Base-by-base conservation (phyloP, 2,797 vertebrate species). In the Parauchenoglanis ngamensis region DNA sequence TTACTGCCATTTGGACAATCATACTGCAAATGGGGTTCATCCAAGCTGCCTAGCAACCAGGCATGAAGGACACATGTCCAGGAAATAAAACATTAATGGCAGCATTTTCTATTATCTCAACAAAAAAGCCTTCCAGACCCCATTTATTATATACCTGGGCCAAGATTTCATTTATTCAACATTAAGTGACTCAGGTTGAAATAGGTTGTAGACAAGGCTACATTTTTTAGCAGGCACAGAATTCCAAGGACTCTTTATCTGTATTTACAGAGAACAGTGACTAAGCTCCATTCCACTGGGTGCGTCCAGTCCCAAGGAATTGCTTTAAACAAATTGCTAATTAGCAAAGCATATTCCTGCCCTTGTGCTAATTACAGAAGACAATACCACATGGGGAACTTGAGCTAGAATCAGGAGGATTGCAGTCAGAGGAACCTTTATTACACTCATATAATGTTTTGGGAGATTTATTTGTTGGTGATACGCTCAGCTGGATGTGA, bases 31-130 rank as follows among this genome's bases (percentile, higher is more conserved):
- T n/a, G 25, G 35, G 59, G 31, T 77, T 88, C 91, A 89, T 89
- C 88, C 90, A 87, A 7, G 90, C 91, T 94, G 91, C 93, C 89
- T 92, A 91, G 92, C 92, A 94, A 94, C 93, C 77, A 15, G 68
- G 91, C 91, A 92, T 94, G 90, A 93, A 92, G 91, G 91, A 89
- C 89, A 91, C 31, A 54, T 54, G 67, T 80, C 80, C 52, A 67
- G 84, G 88, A 91, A 91, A 92, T 92, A 87, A 91, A 91, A 93
- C 88, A 90, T 84, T 87, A 92, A 91, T 86, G 57, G 67, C 87
- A 25, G 35, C 70, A 88, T 91, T 82, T 87, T 88, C 59, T 83
- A 85, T 82, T 86, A 88, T 85, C 90, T 86, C 76, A 61, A 57
- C 23, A 84, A 81, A 87, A 77, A 88, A 52, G 40, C 44, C 72